Conservation (phyloP, 2,113 vertebrate species). For the Eira barbara region DNA sequence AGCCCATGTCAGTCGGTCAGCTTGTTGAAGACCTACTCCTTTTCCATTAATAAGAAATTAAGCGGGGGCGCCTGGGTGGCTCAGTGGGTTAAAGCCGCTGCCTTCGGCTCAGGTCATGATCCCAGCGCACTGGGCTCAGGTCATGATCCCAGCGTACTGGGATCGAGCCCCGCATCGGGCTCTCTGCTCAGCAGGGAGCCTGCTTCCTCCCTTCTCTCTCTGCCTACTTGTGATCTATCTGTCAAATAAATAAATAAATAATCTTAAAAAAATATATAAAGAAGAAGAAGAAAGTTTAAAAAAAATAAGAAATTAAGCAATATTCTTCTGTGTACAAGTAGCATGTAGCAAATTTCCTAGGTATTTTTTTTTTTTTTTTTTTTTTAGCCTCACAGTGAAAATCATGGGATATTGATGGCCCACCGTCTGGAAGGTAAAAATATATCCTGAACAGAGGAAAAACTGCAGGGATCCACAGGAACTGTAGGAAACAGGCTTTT, state of each 20-base stretch:
- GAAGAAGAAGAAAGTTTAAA: no score
- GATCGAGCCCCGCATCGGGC: no score
- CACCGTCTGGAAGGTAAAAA: not conserved
- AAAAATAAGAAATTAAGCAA: not conserved
- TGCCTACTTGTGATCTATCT: no score
- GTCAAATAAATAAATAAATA: no score
- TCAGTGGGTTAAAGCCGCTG: no score
- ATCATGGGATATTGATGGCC: not conserved
- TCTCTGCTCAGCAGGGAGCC: no score
- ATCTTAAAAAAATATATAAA: no score
- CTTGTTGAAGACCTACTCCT: not conserved
- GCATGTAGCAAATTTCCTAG: not conserved
- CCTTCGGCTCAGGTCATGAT: no score
- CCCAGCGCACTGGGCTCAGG: no score
- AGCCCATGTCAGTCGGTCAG: not conserved
- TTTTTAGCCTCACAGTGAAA: not conserved
- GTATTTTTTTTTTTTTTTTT: not conserved
- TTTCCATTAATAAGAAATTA: not conserved
- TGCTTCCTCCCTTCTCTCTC: no score
- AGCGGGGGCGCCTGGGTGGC: no score
- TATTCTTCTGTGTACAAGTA: not conserved
- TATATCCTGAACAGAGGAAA: not conserved
- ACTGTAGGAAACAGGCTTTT: not conserved
- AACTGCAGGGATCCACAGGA: not conserved
- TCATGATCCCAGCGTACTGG: no score